Percentiles rank a stretch among this genome's conserved stretches.
phyloP scores from a whole-genome alignment of 2,113 vertebrate genomes.

The Daubentonia madagascariensis region DNA sequence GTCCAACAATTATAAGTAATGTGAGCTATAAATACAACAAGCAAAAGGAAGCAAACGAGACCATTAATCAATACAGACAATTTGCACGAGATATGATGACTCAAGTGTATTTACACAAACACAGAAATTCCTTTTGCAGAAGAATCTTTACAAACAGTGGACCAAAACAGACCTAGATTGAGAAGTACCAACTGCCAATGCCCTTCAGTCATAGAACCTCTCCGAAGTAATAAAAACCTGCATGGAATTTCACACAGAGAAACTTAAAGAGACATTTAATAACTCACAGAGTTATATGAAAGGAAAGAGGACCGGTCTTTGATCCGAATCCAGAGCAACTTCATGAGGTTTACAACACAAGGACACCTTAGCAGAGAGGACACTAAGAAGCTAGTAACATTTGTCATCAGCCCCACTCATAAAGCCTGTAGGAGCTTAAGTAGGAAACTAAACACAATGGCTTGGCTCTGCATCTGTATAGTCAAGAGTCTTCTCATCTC shows the following conservation, averaged over 20 bases:
- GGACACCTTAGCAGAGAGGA: background rate
- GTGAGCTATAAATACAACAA: conserved; percentile 75
- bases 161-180: conserved; percentile 9
- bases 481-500: background rate
- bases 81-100: conserved; percentile 63
- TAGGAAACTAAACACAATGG: background rate
- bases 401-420: background rate
- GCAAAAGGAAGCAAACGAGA: conserved; percentile 72
- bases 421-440: background rate
- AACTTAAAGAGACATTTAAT: background rate
- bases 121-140: conserved; percentile 46
- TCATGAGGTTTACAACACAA: background rate
- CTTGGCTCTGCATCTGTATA: background rate
- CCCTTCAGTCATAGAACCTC: background rate
- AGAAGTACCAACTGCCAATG: background rate
- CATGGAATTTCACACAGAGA: conserved; percentile 1
- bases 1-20: conserved; percentile 75
- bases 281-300: background rate
- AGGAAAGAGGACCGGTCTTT: background rate
- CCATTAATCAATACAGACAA: conserved; percentile 69
- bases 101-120: conserved; percentile 68
- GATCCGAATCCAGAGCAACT: conserved; percentile 12
- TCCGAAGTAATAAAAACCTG: background rate
- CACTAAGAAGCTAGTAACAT: background rate
- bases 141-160: conserved; percentile 18